These are phyloP conservation scores for Phalacrocorax brasilianus DNA, from an alignment of 2,113 vertebrate genomes.

Conservation along the genomic window DNA sequence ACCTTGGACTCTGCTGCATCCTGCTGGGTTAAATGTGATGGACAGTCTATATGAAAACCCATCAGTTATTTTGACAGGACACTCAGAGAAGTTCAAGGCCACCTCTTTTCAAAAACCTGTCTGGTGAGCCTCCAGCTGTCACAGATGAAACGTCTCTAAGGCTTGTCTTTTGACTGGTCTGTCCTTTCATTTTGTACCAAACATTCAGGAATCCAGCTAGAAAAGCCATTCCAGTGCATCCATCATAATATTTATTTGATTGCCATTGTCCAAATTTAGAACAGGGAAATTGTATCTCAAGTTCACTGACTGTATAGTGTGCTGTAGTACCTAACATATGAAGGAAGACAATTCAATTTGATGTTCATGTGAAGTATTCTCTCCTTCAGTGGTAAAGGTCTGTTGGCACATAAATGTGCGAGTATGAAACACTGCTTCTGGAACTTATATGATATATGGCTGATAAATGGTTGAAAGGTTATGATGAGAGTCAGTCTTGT, in stretches of 20 bases:
- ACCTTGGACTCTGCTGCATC: slow-evolving; percentile 13
- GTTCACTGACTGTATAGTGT: background rate
- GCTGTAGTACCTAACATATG: background rate
- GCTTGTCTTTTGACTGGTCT: background rate
- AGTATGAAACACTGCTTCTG: background rate
- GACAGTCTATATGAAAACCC: slow-evolving; percentile 41
- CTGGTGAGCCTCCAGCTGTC: background rate
- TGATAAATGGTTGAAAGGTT: background rate
- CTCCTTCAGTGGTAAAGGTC: background rate
- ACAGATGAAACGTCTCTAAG: background rate
- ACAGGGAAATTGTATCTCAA: background rate
- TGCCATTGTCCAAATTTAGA: background rate
- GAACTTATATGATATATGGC: background rate
- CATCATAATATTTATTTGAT: background rate
- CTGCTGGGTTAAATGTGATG: slow-evolving; percentile 68
- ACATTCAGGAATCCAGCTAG: background rate
- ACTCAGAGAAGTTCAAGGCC: slow-evolving; percentile 19
- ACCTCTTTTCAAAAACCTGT: slow-evolving; percentile 17
- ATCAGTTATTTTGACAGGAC: slow-evolving; percentile 51
- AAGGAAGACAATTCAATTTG: background rate
- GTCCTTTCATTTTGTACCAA: background rate
- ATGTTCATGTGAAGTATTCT: background rate
- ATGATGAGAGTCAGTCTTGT: background rate
- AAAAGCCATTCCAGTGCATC: background rate
- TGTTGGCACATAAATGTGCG: background rate